These are phyloP conservation scores for Deroptyus accipitrinus DNA, from an alignment of 2,113 vertebrate species.

Conservation along the genomic window DNA sequence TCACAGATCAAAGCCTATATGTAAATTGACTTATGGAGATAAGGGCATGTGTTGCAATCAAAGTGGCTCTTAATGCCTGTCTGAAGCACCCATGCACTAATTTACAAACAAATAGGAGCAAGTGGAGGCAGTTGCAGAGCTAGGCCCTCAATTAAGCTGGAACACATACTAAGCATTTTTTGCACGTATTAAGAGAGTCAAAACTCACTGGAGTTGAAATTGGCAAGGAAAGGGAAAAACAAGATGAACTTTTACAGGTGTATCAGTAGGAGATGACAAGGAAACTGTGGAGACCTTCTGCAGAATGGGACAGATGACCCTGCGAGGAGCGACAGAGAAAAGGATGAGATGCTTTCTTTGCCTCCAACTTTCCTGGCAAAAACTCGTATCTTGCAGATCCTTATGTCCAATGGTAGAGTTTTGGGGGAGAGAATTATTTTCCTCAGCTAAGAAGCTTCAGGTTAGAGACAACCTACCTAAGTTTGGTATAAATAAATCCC, in stretches of 20 bases:
- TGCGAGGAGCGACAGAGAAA: not conserved
- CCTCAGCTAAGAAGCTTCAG: not conserved
- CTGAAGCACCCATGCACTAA: not conserved
- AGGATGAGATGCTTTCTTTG: not conserved
- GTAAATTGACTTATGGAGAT: accelerated
- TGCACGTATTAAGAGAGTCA: not conserved
- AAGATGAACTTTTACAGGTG: not conserved
- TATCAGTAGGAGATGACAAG: not conserved
- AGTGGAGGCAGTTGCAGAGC: not conserved
- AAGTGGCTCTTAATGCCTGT: not conserved
- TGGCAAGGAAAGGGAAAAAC: not conserved
- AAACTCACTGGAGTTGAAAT: not conserved
- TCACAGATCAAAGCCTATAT: not conserved
- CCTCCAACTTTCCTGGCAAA: not conserved
- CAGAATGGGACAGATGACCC: not conserved
- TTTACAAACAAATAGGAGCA: not conserved
- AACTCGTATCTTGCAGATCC: not conserved
- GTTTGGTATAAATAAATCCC: not conserved
- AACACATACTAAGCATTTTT: not conserved
- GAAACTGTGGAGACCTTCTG: not conserved
- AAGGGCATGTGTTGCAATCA: not conserved
- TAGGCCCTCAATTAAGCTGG: not conserved
- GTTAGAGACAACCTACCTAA: not conserved
- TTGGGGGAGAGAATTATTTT: not conserved
- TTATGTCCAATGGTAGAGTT: not conserved